These are phyloP conservation scores for Psilopogon haemacephalus DNA, from an alignment of 2,113 vertebrate species.

Conservation along the genomic window DNA sequence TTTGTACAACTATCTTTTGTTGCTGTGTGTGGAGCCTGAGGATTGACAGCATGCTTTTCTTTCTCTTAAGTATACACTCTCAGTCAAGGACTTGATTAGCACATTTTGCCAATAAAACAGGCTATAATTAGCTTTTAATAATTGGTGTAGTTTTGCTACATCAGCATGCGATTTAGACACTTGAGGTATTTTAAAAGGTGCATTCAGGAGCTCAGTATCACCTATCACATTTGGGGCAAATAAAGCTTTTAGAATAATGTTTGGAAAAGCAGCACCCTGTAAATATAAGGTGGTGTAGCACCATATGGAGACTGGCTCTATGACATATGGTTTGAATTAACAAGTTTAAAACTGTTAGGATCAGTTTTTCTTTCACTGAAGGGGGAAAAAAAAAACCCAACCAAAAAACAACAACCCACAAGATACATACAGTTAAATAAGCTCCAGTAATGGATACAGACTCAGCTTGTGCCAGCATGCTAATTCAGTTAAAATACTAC, in stretches of 20 bases:
- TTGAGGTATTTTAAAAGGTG: constrained; percentile 54
- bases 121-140: constrained; percentile 70
- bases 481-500: constrained; percentile 59
- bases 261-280: constrained; percentile 78
- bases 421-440: constrained; percentile 73
- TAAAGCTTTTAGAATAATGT: constrained; percentile 76
- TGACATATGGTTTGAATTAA: constrained; percentile 87
- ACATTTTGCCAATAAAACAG: constrained; percentile 70
- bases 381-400: constrained; percentile 40
- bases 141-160: constrained; percentile 55
- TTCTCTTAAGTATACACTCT: constrained; percentile 34
- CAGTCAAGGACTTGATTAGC: constrained; percentile 63
- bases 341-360: constrained; percentile 87
- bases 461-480: constrained; percentile 43
- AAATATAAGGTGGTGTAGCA: constrained; percentile 82
- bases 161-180: constrained; percentile 50
- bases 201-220: constrained; percentile 46
- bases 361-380: constrained; percentile 85
- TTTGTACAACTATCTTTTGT: not conserved
- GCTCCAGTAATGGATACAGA: constrained; percentile 66
- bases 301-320: constrained; percentile 80
- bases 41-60: constrained; percentile 17
- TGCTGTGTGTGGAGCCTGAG: not conserved
- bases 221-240: constrained; percentile 74
- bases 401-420: constrained; percentile 47